A percentile compares a stretch with the other conserved stretches of the same genome.
These are phyloP conservation scores for Trachythela sp. DNA, from an alignment of 64 coral and sea anemone genomes.

Conservation along the genomic window DNA sequence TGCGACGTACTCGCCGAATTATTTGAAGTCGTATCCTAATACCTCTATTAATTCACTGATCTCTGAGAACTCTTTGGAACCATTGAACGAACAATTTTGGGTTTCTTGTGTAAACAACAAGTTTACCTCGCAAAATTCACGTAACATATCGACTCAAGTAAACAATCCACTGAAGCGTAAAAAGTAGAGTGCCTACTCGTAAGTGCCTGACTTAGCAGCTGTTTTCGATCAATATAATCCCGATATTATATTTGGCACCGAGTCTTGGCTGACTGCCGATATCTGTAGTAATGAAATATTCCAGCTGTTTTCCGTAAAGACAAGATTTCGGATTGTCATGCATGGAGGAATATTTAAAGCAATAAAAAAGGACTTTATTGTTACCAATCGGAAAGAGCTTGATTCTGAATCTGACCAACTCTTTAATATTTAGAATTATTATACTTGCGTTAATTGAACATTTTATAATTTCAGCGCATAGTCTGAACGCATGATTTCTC, in stretches of 20 bases:
- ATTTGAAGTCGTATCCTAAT: constrained; percentile 41
- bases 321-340: background rate
- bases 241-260: background rate
- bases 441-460: too few species aligned
- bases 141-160: constrained; percentile 3
- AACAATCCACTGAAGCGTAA: background rate
- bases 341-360: background rate
- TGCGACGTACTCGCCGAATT: constrained; percentile 25
- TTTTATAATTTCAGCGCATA: too few species aligned
- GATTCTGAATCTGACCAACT: constrained; percentile 34
- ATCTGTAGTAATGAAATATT: background rate
- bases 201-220: background rate
- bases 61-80: constrained; percentile 36
- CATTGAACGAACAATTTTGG: background rate
- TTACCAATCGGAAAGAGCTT: background rate
- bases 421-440: too few species aligned
- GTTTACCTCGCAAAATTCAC: constrained; percentile 34
- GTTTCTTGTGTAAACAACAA: background rate
- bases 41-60: constrained; percentile 30
- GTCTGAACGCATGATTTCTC: too few species aligned
- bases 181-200: background rate
- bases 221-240: background rate
- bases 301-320: background rate
- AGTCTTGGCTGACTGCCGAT: background rate
- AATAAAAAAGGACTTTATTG: constrained; percentile 17